Evolutionary conservation across 2,888 invertebrate species (phyloP), one percentile per base, ranked within the genome.

Genomic region (Loripinus fragilis): DNA sequence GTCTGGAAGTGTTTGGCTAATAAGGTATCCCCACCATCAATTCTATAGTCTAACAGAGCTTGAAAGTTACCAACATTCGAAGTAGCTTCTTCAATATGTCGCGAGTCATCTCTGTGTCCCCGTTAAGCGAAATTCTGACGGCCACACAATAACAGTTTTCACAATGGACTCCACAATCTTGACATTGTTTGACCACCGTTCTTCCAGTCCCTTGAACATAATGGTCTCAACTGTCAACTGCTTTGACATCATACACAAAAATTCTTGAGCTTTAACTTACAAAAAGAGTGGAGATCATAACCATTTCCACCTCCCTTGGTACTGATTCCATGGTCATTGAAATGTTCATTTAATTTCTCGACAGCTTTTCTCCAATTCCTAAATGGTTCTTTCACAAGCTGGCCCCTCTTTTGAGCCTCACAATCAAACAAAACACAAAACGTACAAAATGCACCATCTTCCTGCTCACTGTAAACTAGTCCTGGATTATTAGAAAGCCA

Each of bases 21-120:
- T 76, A 71, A 30, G 15, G 8, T 25, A 50, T 74, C 68, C 10
- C 69, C 70, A 66, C 70, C 12, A n/a, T 75, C 75, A 1, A 75
- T 45, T 33, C 75, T 28, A 38, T 70, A 75, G 28, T 70, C 70
- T 1, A 75, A 25, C 28, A 75, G 42, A 35, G 75, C 75, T 28
- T 75, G 69, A n/a, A 75, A 69, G 48, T 75, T 75, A 10, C 75
- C 75, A 45, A 15, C 30, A 48, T 70, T 75, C 70, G 12, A 38
- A 8, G 10, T 20, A 15, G n/a, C 35, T 38, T 66, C 66, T 35
- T 12, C 23, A 2, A 17, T 10, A 38, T 66, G n/a, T 23, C 38
- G 33, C 10, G 38, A 38, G 23, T 66, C 66, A 23, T 66, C 66
- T 20, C 41, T 20, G 33, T 68, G 15, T n/a, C 55, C 23, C 41